Conservation (phyloP, 2,113 vertebrate genomes). For the Silurus asotus region DNA sequence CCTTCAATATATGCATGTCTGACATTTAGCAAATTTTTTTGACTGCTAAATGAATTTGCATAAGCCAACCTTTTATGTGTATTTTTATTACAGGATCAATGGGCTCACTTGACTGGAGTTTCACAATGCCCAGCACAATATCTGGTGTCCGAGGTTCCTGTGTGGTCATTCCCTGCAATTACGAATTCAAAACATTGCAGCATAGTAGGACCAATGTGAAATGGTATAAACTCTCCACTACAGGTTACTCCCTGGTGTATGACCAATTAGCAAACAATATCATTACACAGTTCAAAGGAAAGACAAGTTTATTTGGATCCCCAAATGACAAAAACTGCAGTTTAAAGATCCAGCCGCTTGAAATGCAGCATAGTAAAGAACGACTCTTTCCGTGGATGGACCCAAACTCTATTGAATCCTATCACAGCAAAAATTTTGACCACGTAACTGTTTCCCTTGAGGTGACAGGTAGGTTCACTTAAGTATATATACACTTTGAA, state of each 20-base stretch:
- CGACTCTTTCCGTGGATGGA: slow-evolving; percentile 65
- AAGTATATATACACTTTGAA: background rate
- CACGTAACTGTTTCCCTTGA: slow-evolving; percentile 58
- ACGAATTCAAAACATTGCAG: background rate
- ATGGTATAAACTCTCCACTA: slow-evolving; percentile 22
- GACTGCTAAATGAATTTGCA: background rate
- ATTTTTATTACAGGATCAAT: slow-evolving; percentile 56
- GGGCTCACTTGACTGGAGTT: slow-evolving; percentile 58
- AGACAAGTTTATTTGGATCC: slow-evolving; percentile 53
- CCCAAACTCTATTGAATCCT: slow-evolving; percentile 54
- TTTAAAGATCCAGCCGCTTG: slow-evolving; percentile 59
- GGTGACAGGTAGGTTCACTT: slow-evolving; percentile 53
- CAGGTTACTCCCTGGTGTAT: slow-evolving; percentile 19
- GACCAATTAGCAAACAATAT: background rate
- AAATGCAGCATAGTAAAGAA: slow-evolving; percentile 49
- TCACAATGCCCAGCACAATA: slow-evolving; percentile 57
- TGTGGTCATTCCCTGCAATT: slow-evolving; percentile 60
- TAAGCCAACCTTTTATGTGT: background rate
- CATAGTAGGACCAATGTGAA: background rate
- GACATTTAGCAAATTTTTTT: background rate
- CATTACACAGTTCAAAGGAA: slow-evolving; percentile 36
- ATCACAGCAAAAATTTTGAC: slow-evolving; percentile 45
- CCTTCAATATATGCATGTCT: background rate
- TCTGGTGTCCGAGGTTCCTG: slow-evolving; percentile 62
- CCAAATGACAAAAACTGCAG: slow-evolving; percentile 53